A percentile compares a stretch with the other conserved stretches of the same genome.
Evolutionary conservation across 2,113 vertebrate genomes (phyloP).

Genomic region (Callospermophilus lateralis): DNA sequence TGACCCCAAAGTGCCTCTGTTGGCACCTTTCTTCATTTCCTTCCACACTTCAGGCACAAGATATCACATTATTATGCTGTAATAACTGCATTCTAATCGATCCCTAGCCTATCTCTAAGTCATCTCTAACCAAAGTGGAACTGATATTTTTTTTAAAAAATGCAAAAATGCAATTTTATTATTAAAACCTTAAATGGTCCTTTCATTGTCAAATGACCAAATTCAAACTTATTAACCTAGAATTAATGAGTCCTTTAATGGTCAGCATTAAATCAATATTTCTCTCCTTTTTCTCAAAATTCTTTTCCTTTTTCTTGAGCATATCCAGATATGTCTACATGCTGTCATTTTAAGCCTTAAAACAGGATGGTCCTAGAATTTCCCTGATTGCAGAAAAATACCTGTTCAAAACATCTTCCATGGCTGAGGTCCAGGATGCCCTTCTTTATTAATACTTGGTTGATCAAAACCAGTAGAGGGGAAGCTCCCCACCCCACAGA

Average conservation of each 20-base stretch:
- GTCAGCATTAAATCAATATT: not conserved
- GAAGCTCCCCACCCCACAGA: no score
- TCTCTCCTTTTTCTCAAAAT: not conserved
- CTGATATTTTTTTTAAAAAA: no score
- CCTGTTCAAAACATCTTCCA: not conserved
- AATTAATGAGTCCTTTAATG: not conserved
- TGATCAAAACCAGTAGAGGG: not conserved
- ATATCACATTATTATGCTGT: not conserved
- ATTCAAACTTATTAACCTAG: not conserved
- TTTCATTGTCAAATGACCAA: not conserved
- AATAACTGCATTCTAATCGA: not conserved
- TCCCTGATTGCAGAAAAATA: not conserved
- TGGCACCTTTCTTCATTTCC: not conserved
- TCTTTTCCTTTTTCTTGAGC: not conserved
- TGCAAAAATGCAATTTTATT: not conserved
- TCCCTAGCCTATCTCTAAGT: not conserved
- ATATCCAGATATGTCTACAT: not conserved
- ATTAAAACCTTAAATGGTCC: not conserved
- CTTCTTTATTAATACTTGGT: not conserved
- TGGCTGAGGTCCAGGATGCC: rapidly evolving
- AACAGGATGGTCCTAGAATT: not conserved
- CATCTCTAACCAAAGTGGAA: not conserved
- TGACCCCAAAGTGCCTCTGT: not conserved
- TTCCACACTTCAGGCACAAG: not conserved
- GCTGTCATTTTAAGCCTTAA: not conserved